Conservation (phyloP, 1,140 invertebrate species). For the Philopotamus ludificatus region DNA sequence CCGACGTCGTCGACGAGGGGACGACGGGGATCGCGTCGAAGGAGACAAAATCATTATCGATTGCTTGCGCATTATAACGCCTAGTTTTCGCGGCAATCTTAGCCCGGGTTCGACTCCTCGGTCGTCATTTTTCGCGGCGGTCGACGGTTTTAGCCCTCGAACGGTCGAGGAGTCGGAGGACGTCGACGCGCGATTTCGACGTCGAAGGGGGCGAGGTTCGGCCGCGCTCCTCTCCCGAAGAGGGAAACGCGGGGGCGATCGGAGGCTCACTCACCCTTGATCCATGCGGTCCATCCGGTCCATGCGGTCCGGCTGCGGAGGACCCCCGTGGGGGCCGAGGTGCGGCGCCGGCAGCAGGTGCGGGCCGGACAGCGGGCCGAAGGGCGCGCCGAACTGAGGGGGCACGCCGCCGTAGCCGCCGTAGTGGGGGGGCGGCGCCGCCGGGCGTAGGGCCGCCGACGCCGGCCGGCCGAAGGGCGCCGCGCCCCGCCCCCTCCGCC, state of each 20-base stretch:
- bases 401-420: conserved; percentile 18
- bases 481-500: conserved; percentile 15
- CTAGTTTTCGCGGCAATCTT: no score
- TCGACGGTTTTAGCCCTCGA: no score
- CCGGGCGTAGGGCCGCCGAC: conserved; percentile 20
- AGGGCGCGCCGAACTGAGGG: conserved; percentile 32
- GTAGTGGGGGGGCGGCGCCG: conserved; percentile 36
- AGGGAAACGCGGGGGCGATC: not conserved
- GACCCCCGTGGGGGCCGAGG: conserved; percentile 13
- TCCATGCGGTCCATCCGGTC: conserved; percentile 29
- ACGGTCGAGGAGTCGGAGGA: no score
- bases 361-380: conserved; percentile 13
- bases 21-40: no score
- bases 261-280: conserved; percentile 33
- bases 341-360: conserved; percentile 32
- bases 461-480: conserved; percentile 11
- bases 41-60: no score
- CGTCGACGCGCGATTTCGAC: no score
- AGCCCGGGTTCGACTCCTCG: no score
- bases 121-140: no score
- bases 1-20: no score
- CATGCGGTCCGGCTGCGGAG: conserved; percentile 33
- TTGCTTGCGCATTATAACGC: no score
- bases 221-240: no score
- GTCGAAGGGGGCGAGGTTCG: no score